Evolutionary conservation across 2,797 vertebrate species (phyloP).

Genomic region (Sphaeramia orbicularis): DNA sequence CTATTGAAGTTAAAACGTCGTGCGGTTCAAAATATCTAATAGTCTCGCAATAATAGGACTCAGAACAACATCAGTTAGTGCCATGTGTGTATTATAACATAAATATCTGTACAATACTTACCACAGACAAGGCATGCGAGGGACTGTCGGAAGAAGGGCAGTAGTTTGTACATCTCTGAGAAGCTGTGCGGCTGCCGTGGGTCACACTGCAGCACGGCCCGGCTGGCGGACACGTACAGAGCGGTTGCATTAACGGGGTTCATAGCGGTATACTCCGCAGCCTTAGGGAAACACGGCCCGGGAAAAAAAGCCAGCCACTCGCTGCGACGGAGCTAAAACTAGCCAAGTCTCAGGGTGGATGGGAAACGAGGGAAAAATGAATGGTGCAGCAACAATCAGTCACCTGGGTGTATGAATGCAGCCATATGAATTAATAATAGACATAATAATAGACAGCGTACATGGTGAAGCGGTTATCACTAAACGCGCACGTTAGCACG

Average conservation of each 20-base stretch:
- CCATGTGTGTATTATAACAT: rapidly evolving
- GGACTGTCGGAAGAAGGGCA: constrained; percentile 95
- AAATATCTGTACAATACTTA: constrained; percentile 44
- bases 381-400: constrained; percentile 36
- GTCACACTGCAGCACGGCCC: constrained; percentile 96
- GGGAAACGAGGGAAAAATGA: constrained; percentile 17
- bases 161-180: constrained; percentile 91
- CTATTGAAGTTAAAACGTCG: no score
- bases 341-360: constrained; percentile 33
- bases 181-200: constrained; percentile 91
- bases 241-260: constrained; percentile 95
- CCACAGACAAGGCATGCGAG: constrained; percentile 96
- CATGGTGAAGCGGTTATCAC: constrained; percentile 56
- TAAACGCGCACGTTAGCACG: constrained; percentile 64
- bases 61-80: background rate
- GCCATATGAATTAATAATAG: constrained; percentile 51
- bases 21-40: background rate
- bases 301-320: constrained; percentile 52
- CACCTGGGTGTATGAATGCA: constrained; percentile 40
- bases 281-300: constrained; percentile 75
- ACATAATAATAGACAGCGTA: constrained; percentile 36
- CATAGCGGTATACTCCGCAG: constrained; percentile 87
- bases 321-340: constrained; percentile 24
- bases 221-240: constrained; percentile 96
- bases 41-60: background rate